Evolutionary conservation across 1,140 invertebrate species (phyloP).

Genomic region (Amphibalanus amphitrite): DNA sequence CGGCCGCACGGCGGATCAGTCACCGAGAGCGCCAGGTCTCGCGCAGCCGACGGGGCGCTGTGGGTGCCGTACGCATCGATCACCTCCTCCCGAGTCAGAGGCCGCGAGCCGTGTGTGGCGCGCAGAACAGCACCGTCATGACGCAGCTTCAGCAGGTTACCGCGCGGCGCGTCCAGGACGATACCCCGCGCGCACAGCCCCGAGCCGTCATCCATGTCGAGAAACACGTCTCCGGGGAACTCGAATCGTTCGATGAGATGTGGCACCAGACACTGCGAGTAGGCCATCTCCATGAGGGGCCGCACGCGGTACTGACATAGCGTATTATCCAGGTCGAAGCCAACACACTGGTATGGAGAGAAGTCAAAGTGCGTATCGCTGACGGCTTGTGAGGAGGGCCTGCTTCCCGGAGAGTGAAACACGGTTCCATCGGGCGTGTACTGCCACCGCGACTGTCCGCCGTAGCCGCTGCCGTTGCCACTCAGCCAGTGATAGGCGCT

Average conservation of each 20-base stretch:
- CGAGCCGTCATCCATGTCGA: too few species aligned
- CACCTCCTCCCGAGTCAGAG: background rate
- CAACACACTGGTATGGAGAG: slow-evolving; percentile 23
- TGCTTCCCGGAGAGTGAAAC: too few species aligned
- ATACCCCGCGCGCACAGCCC: background rate
- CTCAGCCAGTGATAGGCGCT: too few species aligned
- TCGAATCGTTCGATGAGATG: background rate
- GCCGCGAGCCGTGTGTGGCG: background rate
- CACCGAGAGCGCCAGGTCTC: background rate
- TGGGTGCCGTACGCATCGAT: background rate
- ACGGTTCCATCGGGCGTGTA: too few species aligned
- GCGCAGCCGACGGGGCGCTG: background rate
- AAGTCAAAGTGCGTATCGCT: background rate
- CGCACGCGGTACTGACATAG: slow-evolving; percentile 22
- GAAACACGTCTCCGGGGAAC: too few species aligned
- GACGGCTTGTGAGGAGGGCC: too few species aligned
- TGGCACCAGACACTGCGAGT: background rate
- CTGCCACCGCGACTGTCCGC: too few species aligned
- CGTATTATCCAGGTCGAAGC: slow-evolving; percentile 28
- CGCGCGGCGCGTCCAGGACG: background rate
- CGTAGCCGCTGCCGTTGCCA: too few species aligned
- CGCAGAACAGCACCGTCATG: background rate
- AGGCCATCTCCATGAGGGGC: background rate
- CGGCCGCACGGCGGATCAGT: background rate
- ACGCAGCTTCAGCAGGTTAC: background rate